Base-by-base conservation (phyloP, 2,888 invertebrate genomes). In the Rotaria macrura region DNA sequence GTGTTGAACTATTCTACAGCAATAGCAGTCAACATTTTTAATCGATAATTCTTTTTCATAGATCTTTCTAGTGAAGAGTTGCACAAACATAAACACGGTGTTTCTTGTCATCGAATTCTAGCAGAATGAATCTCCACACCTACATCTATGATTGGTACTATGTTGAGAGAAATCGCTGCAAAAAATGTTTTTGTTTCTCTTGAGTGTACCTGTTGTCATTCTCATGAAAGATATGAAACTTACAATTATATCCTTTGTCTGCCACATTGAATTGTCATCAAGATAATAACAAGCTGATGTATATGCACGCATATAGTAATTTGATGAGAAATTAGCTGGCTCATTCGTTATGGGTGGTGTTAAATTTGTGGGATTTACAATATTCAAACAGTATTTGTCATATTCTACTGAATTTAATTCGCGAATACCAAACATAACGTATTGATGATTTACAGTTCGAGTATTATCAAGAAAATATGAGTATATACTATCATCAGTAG, bases 211-310 rank as follows among this genome's bases (percentile, higher is more conserved):
- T 47, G 47, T n/a, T n/a, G n/a, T n/a, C n/a, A n/a, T 49, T 17
- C 4, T 17, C 14, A 49, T 0, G 17, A 49, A 17, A 14, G 17
- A 12, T 12, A 12, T 3, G 25, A 20, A 79, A 17, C n/a, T 79
- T 79, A 79, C 79, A 25, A 43, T 5, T 9, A 43, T 9, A 43
- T 43, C 43, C 25, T 40, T 7, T n/a, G 79, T 3, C 25, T 43
- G 25, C 79, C 79, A 79, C 10, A 23, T 20, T 9, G 1, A n/a
- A 43, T 25, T 43, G 12, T 7, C 5, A 72, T 86, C 74, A 25
- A 84, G 79, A 40, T 86, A 86, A 84, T 83, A 86, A 72, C 86
- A 86, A n/a, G 85, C 86, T n/a, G 86, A 86, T 38, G 85, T 54
- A 52, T 47, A 86, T 29, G 85, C 38, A 49, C 85, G 40, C 7